Percentiles rank a stretch among this genome's conserved stretches.
These are phyloP conservation scores for Palloptera scutellata DNA, from an alignment of 2,888 invertebrate species.

Conservation along the genomic window DNA sequence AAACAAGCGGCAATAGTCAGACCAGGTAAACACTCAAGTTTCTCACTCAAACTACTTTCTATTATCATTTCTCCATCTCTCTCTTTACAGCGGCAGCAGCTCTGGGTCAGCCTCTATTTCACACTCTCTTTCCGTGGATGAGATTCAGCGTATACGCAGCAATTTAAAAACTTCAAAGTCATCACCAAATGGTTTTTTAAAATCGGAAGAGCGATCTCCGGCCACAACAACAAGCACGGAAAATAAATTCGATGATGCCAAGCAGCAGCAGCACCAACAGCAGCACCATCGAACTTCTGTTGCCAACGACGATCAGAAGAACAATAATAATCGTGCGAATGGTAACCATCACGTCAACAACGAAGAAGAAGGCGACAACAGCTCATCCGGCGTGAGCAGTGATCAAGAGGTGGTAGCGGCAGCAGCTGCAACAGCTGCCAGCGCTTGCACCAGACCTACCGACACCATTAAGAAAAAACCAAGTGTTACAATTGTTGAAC, in stretches of 20 bases:
- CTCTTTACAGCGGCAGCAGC: slow-evolving; percentile 69
- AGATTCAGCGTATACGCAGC: slow-evolving; percentile 86
- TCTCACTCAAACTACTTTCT: neutral
- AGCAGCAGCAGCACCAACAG: slow-evolving; percentile 23
- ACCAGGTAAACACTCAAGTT: slow-evolving; percentile 67
- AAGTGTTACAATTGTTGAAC: slow-evolving; percentile 56
- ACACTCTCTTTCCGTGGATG: slow-evolving; percentile 87
- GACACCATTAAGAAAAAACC: slow-evolving; percentile 63
- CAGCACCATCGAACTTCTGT: slow-evolving; percentile 5
- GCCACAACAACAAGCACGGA: slow-evolving; percentile 11
- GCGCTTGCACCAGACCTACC: slow-evolving; percentile 65
- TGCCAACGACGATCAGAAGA: slow-evolving; percentile 26
- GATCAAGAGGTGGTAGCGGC: slow-evolving; percentile 74
- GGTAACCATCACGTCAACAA: slow-evolving; percentile 19
- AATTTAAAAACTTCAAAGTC: slow-evolving; percentile 87
- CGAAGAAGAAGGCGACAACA: slow-evolving; percentile 84
- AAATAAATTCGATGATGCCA: neutral
- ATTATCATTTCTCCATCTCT: neutral
- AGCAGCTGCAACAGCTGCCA: slow-evolving; percentile 21
- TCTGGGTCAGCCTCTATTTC: slow-evolving; percentile 80
- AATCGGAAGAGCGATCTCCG: slow-evolving; percentile 58
- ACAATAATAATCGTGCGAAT: slow-evolving; percentile 35
- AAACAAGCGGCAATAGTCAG: slow-evolving; percentile 80
- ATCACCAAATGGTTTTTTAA: slow-evolving; percentile 81
- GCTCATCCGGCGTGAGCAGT: slow-evolving; percentile 87